Conservation (phyloP, 1,140 invertebrate genomes). For the Dufourea novaeangliae region DNA sequence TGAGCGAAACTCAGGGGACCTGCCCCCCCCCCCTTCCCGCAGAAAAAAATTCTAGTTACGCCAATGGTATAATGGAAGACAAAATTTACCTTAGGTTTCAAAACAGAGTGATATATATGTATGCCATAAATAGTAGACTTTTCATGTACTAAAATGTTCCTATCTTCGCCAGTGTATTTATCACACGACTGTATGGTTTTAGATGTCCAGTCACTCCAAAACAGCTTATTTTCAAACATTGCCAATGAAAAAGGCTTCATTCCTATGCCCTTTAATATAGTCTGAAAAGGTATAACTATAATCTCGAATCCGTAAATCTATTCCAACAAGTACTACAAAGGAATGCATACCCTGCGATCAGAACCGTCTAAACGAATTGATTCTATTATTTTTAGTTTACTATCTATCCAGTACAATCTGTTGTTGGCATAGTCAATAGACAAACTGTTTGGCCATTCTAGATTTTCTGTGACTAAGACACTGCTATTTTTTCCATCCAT, state of each 20-base stretch:
- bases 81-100: constrained; percentile 76
- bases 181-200: constrained; percentile 86
- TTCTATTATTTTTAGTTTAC: constrained; percentile 88
- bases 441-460: constrained; percentile 95
- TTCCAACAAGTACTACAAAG: background rate
- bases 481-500: constrained; percentile 91
- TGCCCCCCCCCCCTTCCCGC: too few relatives aligned
- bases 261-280: constrained; percentile 82
- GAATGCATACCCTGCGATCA: constrained; percentile 82
- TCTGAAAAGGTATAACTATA: constrained; percentile 63
- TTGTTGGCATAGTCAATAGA: constrained; percentile 92
- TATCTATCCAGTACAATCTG: constrained; percentile 90
- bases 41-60: too few relatives aligned
- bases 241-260: constrained; percentile 91
- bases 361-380: constrained; percentile 88
- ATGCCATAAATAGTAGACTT: constrained; percentile 83
- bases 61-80: too few relatives aligned
- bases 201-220: constrained; percentile 91
- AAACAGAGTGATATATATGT: constrained; percentile 86
- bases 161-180: constrained; percentile 86
- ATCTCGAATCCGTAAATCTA: background rate
- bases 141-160: constrained; percentile 80
- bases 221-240: constrained; percentile 93
- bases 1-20: too few relatives aligned
- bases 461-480: constrained; percentile 78